Evolutionary conservation across 2,888 invertebrate genomes (phyloP), one percentile per base, ranked within the genome.

Genomic region (Tipula confusa): DNA sequence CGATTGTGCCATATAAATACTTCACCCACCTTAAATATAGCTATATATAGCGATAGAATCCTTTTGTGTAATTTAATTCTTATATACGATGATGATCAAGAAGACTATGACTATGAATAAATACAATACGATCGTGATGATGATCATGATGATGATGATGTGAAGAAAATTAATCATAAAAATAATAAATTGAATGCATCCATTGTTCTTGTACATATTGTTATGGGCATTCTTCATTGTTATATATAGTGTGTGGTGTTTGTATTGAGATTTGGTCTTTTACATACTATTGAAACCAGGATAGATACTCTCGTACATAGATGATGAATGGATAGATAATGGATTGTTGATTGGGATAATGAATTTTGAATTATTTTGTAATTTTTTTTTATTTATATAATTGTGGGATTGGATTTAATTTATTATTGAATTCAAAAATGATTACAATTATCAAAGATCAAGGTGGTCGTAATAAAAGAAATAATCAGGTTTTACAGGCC

Each of bases 141-240:
- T n/a, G n/a, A n/a, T n/a, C n/a, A n/a, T n/a, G n/a, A n/a, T n/a
- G n/a, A n/a, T n/a, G n/a, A 64, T 64, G 64, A 64, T 64, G 24
- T 64, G 64, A 64, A 64, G 64, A 64, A 64, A 64, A 64, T 64
- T 64, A 64, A 64, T 64, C 64, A 64, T 64, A 64, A 64, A 64
- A 64, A 24, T 64, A 24, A 64, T 64, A 64, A 64, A 64, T 64
- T 64, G 64, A 64, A 64, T 64, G 64, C 64, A 64, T 64, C 64
- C 64, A 64, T 64, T 64, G 64, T 64, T 64, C 64, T 64, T 24
- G 64, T 9, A n/a, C n/a, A n/a, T n/a, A n/a, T 43, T 43, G 18
- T 64, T 24, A 24, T 64, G 64, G 64, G 64, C 64, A 64, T 64
- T 64, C 64, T 64, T 64, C 64, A 64, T 64, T 64, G 64, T 64